Percentiles rank a stretch among this genome's conserved stretches.
Evolutionary conservation across 1,140 invertebrate species (phyloP).

Genomic region (Paraescarpia echinospica): DNA sequence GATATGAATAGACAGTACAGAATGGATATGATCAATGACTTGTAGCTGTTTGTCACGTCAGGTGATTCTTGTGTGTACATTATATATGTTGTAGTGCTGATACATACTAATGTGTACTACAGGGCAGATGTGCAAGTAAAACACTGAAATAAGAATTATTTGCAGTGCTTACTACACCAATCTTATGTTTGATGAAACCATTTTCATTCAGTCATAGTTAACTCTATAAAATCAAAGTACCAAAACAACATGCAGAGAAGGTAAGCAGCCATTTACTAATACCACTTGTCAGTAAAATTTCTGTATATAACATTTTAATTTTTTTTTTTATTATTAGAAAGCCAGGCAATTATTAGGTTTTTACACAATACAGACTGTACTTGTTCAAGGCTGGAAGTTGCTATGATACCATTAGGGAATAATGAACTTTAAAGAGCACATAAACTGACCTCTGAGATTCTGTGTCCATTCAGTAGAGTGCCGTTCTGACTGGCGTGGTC

Average conservation of each 20-base stretch:
- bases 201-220: too few species aligned
- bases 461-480: conserved; percentile 76
- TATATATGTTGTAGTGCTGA: not conserved
- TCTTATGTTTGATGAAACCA: too few species aligned
- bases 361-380: not conserved
- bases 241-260: too few species aligned
- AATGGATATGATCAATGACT: not conserved
- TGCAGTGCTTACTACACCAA: too few species aligned
- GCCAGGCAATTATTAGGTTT: not conserved
- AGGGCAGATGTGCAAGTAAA: not conserved
- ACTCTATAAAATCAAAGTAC: too few species aligned
- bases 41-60: not conserved
- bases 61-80: not conserved
- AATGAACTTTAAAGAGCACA: not conserved
- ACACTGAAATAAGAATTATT: too few species aligned
- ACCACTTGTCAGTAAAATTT: too few species aligned
- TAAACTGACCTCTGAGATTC: conserved; percentile 65
- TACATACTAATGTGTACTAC: not conserved
- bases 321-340: not conserved
- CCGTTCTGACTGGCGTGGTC: conserved; percentile 87
- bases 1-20: not conserved
- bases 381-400: not conserved
- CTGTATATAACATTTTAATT: too few species aligned
- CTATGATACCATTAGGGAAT: not conserved
- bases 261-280: too few species aligned